Base-by-base conservation (phyloP, 1,140 invertebrate species). In the Lithobius niger region DNA sequence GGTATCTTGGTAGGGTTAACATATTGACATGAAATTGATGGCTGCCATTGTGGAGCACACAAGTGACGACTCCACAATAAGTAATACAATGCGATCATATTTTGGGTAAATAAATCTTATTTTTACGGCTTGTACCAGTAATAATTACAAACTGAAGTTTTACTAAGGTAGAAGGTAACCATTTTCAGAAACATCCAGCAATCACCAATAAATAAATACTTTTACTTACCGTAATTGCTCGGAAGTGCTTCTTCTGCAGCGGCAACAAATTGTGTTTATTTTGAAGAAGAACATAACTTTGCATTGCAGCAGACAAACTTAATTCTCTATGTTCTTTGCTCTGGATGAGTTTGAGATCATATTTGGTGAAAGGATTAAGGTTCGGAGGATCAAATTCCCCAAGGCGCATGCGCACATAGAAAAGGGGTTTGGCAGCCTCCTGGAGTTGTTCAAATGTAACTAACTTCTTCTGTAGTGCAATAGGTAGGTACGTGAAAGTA, bases 361-460 rank as follows among this genome's bases (percentile, higher is more conserved):
- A 27, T 4, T 52, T 31, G 18, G 55, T 55, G 54, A 65, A 69
- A 0, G 67, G 66, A 55, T 67, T 68, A 60, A 62, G 62, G 3
- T 57, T 43, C n/a, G 63, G 62, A 6, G 68, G 68, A 58, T 69
- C 68, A 57, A 69, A 69, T 49, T 67, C 64, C 22, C 67, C 67
- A 19, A 67, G 60, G 26, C 65, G 60, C 66, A 69, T 66, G 45
- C 67, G 56, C 0, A 67, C 69, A 55, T 71, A 69, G 48, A 71
- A 69, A 25, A 71, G 57, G 10, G 69, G 69, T 48, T 65, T 65
- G 0, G 66, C 58, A 15, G 53, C 42, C 22, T 64, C 57, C n/a
- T 42, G 3, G 1, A 64, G 21, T 3, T 47, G n/a, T 3, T 45
- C 45, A 28, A 55, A 27, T 18, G 28, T 59, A 1, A 64, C 22